Evolutionary conservation across 1,140 invertebrate species (phyloP).

Genomic region (Hyphantria cunea): DNA sequence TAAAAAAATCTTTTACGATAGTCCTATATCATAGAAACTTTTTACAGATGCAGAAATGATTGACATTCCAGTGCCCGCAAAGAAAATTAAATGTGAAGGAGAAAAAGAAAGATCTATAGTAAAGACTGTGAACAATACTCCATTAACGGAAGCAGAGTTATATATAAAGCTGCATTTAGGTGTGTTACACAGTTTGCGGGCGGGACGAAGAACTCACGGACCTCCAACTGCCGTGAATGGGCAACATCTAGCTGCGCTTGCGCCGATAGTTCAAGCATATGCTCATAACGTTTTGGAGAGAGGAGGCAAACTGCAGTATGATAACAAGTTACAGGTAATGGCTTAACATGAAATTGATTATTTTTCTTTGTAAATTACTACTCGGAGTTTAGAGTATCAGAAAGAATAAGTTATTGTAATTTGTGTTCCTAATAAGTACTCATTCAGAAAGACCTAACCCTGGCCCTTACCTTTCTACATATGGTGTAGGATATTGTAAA

Average conservation of each 20-base stretch:
- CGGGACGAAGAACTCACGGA: constrained; percentile 75
- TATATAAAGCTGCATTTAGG: constrained; percentile 86
- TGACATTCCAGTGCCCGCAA: constrained; percentile 53
- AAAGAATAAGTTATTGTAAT: too few species aligned
- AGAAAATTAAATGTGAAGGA: constrained; percentile 73
- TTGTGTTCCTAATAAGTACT: too few species aligned
- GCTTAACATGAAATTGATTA: neutral
- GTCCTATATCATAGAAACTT: too few species aligned
- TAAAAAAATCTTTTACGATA: too few species aligned
- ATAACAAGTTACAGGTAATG: constrained; percentile 63
- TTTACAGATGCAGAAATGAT: constrained; percentile 58
- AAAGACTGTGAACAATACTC: constrained; percentile 54
- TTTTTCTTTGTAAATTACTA: constrained; percentile 3
- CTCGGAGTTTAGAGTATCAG: too few species aligned
- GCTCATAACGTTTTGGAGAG: constrained; percentile 60
- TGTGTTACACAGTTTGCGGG: constrained; percentile 83
- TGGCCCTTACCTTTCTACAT: too few species aligned
- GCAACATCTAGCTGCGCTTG: constrained; percentile 81
- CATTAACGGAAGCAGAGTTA: constrained; percentile 63
- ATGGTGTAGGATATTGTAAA: too few species aligned
- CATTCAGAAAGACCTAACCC: too few species aligned
- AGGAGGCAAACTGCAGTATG: constrained; percentile 48
- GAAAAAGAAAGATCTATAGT: constrained; percentile 44
- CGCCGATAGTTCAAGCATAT: constrained; percentile 71
- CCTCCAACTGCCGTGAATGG: constrained; percentile 83